Evolutionary conservation across 2,888 invertebrate genomes (phyloP).

Genomic region (Axea sp.): DNA sequence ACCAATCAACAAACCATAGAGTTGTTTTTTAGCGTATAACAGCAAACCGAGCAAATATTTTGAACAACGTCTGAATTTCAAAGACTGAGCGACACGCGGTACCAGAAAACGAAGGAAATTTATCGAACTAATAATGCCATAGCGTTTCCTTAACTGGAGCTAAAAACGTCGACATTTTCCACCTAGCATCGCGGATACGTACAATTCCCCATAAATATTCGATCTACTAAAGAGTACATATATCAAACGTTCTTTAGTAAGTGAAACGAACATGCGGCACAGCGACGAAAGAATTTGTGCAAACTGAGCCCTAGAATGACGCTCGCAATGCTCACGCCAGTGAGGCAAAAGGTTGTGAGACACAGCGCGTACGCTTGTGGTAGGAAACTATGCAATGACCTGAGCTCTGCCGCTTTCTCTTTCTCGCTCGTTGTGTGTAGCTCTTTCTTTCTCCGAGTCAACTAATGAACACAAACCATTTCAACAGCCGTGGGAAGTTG

Average conservation of each 20-base stretch:
- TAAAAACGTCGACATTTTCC: constrained; percentile 13
- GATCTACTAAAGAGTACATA: constrained; percentile 27
- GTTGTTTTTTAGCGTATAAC: too few species aligned
- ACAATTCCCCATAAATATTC: constrained; percentile 28
- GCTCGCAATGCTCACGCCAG: constrained; percentile 61
- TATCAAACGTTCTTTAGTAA: constrained; percentile 33
- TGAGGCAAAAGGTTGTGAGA: constrained; percentile 62
- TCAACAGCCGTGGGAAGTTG: constrained; percentile 78
- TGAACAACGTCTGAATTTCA: too few species aligned
- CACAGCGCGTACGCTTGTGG: constrained; percentile 53
- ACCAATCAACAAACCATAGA: too few species aligned
- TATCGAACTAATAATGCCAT: constrained; percentile 15
- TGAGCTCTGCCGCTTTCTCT: constrained; percentile 54
- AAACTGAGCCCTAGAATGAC: constrained; percentile 61
- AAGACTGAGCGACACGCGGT: background rate
- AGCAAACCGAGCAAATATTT: too few species aligned
- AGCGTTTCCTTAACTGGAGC: constrained; percentile 15
- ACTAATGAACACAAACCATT: constrained; percentile 79
- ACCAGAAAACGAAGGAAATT: background rate
- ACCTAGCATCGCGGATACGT: background rate
- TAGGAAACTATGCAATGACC: constrained; percentile 60
- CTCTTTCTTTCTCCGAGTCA: constrained; percentile 66
- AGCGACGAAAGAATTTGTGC: constrained; percentile 62
- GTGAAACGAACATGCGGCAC: constrained; percentile 41
- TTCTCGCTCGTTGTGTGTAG: constrained; percentile 54